Conservation (phyloP, 1,140 invertebrate species). For the Leptoteleia sp. region DNA sequence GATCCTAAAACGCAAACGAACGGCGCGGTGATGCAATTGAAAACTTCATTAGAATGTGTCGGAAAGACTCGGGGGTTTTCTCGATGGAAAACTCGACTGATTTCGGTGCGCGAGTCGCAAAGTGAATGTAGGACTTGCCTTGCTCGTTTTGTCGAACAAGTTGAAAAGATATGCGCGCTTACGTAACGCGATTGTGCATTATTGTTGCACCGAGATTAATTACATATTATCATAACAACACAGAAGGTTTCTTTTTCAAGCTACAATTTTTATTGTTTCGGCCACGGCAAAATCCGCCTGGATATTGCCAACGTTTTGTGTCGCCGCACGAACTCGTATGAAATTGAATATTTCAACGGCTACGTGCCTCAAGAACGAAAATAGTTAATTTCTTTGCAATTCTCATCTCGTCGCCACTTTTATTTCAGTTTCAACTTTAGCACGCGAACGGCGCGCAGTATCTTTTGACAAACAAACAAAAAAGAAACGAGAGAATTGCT, state of each 20-base stretch:
- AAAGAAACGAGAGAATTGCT: too few relatives aligned
- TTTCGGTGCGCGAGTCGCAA: slow-evolving; percentile 20
- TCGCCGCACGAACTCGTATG: slow-evolving; percentile 40
- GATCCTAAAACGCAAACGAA: neutral
- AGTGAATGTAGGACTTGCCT: slow-evolving; percentile 37
- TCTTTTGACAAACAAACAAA: too few relatives aligned
- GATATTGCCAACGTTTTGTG: slow-evolving; percentile 3
- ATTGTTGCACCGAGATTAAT: slow-evolving; percentile 50
- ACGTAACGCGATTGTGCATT: slow-evolving; percentile 50
- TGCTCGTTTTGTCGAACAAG: slow-evolving; percentile 40
- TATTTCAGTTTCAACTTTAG: too few relatives aligned
- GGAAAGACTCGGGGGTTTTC: slow-evolving; percentile 8
- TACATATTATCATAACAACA: slow-evolving; percentile 59
- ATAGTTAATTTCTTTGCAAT: slow-evolving; percentile 13
- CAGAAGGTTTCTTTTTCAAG: slow-evolving; percentile 29
- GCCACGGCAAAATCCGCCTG: slow-evolving; percentile 22
- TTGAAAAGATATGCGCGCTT: slow-evolving; percentile 45
- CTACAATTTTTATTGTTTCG: slow-evolving; percentile 58
- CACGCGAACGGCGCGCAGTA: too few relatives aligned
- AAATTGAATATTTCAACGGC: slow-evolving; percentile 46
- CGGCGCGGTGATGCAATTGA: neutral
- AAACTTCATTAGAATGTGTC: slow-evolving; percentile 9
- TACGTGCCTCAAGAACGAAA: slow-evolving; percentile 7
- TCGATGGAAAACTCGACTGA: slow-evolving; percentile 16
- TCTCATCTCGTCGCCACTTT: slow-evolving; percentile 6